Percentiles rank a stretch among this genome's conserved stretches.
These are phyloP conservation scores for Vombatus ursinus DNA, from an alignment of 2,113 vertebrate species.

Conservation along the genomic window DNA sequence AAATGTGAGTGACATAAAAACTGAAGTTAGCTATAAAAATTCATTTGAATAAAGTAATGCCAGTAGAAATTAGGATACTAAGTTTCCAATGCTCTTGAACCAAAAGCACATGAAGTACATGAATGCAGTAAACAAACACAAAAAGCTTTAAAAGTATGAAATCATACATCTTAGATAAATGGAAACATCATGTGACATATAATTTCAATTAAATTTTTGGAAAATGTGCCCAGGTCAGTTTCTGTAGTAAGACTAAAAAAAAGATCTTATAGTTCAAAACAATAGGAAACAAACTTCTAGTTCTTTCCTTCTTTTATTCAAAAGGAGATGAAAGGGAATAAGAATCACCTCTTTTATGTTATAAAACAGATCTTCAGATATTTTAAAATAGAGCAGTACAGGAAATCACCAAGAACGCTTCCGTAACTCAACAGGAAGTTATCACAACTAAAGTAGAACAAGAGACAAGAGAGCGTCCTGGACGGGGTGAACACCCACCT, in stretches of 20 bases:
- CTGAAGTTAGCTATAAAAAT: neutral
- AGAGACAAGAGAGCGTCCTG: neutral
- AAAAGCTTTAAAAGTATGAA: constrained; percentile 35
- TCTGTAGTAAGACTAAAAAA: neutral
- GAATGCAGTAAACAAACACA: constrained; percentile 29
- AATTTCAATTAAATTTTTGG: neutral
- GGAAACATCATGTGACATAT: neutral
- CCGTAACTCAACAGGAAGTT: neutral
- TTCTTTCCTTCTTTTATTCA: constrained; percentile 15
- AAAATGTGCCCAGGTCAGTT: neutral
- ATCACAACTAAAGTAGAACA: neutral
- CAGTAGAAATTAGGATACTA: constrained; percentile 20
- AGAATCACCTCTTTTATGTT: neutral
- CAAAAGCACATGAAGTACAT: neutral
- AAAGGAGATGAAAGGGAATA: neutral
- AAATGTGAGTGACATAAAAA: neutral
- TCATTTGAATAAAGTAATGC: constrained; percentile 20
- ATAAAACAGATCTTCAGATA: neutral
- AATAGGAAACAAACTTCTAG: neutral
- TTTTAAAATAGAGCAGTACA: neutral
- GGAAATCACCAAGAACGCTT: neutral
- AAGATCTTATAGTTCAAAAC: neutral
- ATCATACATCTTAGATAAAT: constrained; percentile 8
- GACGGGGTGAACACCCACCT: constrained; percentile 83
- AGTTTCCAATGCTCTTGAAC: neutral